Conservation (phyloP, 2,113 vertebrate species). For the Accipiter cooperii region DNA sequence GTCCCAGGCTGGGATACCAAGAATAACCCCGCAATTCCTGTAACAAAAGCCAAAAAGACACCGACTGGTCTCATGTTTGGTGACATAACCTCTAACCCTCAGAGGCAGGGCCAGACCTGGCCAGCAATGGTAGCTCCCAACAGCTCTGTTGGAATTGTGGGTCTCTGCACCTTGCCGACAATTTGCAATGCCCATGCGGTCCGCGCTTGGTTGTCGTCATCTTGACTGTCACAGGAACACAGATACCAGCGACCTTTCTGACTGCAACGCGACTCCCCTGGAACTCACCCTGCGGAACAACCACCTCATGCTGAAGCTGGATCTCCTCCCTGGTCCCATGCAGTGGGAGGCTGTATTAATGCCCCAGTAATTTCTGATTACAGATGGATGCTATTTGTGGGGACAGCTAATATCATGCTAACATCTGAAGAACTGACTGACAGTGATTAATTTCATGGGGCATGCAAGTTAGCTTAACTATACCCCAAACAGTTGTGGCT, state of each 20-base stretch:
- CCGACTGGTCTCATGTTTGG: not conserved
- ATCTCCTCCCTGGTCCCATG: not conserved
- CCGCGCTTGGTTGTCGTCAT: accelerated
- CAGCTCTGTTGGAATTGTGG: not conserved
- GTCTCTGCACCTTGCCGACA: not conserved
- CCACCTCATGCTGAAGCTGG: not conserved
- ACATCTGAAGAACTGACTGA: not conserved
- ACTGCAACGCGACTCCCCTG: no score
- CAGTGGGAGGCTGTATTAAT: not conserved
- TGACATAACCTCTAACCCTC: not conserved
- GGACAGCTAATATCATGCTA: not conserved
- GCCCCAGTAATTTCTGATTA: not conserved
- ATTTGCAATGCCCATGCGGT: not conserved
- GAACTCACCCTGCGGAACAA: not conserved
- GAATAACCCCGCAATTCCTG: not conserved
- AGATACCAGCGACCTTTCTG: not conserved
- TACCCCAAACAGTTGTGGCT: not conserved
- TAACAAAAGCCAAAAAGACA: not conserved
- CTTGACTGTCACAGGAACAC: not conserved
- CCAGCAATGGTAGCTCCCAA: not conserved
- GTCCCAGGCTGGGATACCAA: no score
- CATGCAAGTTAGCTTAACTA: not conserved
- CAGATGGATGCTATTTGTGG: not conserved
- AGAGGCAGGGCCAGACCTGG: not conserved
- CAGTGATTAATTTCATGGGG: no score